These are phyloP conservation scores for Latrodectus hesperus DNA, from an alignment of 2,888 invertebrate genomes.

Conservation along the genomic window DNA sequence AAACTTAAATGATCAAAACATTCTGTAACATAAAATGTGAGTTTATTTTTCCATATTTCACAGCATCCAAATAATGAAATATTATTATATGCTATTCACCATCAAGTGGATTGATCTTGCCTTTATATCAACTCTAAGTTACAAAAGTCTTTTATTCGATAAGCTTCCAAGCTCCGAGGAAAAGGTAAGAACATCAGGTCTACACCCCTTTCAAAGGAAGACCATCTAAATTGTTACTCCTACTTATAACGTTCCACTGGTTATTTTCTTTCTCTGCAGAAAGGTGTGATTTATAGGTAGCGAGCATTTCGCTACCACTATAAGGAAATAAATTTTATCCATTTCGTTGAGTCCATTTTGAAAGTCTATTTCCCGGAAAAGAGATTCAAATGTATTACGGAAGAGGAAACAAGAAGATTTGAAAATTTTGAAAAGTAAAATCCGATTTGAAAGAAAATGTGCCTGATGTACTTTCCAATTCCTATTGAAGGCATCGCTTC, in stretches of 20 bases:
- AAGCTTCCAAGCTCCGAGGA: too few relatives aligned
- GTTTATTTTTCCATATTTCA: too few relatives aligned
- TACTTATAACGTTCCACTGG: constrained; percentile 3
- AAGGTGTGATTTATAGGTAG: constrained; percentile 24
- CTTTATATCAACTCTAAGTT: too few relatives aligned
- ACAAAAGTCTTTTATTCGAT: too few relatives aligned
- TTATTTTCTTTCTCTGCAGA: not conserved
- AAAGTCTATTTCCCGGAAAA: constrained; percentile 46
- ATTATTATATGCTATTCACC: too few relatives aligned
- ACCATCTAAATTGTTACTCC: not conserved
- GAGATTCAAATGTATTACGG: constrained; percentile 48
- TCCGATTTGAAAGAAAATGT: constrained; percentile 53
- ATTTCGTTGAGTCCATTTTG: constrained; percentile 61
- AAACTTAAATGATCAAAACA: too few relatives aligned
- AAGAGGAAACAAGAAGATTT: constrained; percentile 46
- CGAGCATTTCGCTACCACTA: constrained; percentile 43
- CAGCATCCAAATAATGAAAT: too few relatives aligned
- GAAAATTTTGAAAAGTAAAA: constrained; percentile 54
- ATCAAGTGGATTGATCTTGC: too few relatives aligned
- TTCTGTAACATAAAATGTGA: too few relatives aligned
- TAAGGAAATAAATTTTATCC: constrained; percentile 47
- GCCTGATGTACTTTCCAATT: constrained; percentile 40
- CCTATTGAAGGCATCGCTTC: constrained; percentile 34
- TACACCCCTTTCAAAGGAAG: too few relatives aligned
- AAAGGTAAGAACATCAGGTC: too few relatives aligned